These are phyloP conservation scores for Pelecanoides urinatrix DNA, from an alignment of 2,113 vertebrate species.

Conservation along the genomic window DNA sequence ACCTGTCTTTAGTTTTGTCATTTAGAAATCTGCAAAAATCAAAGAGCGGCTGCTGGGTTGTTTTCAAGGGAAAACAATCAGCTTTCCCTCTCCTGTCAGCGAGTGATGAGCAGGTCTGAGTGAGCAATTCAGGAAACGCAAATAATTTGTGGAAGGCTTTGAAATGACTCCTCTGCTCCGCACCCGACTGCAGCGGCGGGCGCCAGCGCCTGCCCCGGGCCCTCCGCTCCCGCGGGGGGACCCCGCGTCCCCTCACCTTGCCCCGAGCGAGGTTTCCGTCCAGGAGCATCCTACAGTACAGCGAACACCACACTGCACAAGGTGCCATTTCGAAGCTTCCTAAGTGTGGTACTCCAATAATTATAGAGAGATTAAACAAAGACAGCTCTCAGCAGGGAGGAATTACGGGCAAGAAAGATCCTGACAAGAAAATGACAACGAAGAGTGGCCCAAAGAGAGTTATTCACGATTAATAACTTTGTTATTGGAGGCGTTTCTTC, in stretches of 20 bases:
- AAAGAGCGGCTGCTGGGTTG: background rate
- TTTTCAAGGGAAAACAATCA: background rate
- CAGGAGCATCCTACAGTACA: background rate
- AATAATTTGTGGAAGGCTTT: background rate
- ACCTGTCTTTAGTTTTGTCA: background rate
- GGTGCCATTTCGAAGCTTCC: background rate
- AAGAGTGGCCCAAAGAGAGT: background rate
- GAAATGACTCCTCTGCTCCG: background rate
- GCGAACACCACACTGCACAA: accelerated
- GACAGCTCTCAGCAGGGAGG: background rate
- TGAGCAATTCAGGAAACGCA: background rate
- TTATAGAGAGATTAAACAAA: background rate
- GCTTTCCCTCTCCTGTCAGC: background rate
- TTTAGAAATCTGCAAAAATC: background rate
- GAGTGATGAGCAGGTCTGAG: background rate
- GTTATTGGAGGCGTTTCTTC: background rate
- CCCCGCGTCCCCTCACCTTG: background rate
- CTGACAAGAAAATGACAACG: background rate
- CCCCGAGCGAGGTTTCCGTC: accelerated
- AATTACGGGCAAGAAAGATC: background rate
- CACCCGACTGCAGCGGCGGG: accelerated
- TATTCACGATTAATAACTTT: background rate
- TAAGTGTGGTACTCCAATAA: background rate
- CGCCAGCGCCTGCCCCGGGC: accelerated
- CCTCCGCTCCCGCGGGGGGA: background rate